Conservation (phyloP, 2,113 vertebrate species). For the Istiophorus platypterus region DNA sequence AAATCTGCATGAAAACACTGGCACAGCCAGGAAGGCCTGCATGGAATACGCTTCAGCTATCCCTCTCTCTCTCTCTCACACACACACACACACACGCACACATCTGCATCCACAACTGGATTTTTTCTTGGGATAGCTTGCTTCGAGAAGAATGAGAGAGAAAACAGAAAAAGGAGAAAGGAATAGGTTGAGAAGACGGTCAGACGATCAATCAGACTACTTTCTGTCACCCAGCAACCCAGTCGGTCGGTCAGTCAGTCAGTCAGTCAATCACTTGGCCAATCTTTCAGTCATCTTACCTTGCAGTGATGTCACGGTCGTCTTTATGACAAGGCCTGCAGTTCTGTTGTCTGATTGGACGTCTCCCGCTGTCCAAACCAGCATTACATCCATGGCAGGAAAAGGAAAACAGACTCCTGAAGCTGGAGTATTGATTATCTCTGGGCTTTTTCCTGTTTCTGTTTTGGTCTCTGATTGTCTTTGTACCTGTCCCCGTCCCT, state of each 20-base stretch:
- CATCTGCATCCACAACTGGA: slow-evolving; percentile 20
- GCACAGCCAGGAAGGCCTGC: slow-evolving; percentile 50
- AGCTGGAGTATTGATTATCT: slow-evolving; percentile 5
- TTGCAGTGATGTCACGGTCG: slow-evolving; percentile 75
- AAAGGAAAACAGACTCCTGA: slow-evolving; percentile 28
- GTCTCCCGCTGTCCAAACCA: slow-evolving; percentile 45
- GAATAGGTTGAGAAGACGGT: slow-evolving; percentile 21
- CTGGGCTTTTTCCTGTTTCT: not conserved
- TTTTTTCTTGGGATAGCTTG: not conserved
- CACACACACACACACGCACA: slow-evolving; percentile 13
- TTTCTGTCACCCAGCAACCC: not conserved
- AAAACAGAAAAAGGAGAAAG: not conserved
- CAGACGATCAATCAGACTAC: not conserved
- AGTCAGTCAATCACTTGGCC: slow-evolving; percentile 69
- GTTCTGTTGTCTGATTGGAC: slow-evolving; percentile 77
- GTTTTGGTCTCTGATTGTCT: slow-evolving; percentile 15
- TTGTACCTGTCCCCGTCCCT: not conserved
- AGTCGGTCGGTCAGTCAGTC: slow-evolving; percentile 11
- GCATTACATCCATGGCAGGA: slow-evolving; percentile 63
- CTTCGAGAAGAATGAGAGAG: not conserved
- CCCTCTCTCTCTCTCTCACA: not conserved
- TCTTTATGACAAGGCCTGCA: slow-evolving; percentile 71
- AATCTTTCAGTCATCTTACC: slow-evolving; percentile 71
- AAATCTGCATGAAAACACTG: slow-evolving; percentile 64
- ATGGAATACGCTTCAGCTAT: slow-evolving; percentile 49